Evolutionary conservation across 2,888 invertebrate species (phyloP).

Genomic region (Argyra leucocephala): DNA sequence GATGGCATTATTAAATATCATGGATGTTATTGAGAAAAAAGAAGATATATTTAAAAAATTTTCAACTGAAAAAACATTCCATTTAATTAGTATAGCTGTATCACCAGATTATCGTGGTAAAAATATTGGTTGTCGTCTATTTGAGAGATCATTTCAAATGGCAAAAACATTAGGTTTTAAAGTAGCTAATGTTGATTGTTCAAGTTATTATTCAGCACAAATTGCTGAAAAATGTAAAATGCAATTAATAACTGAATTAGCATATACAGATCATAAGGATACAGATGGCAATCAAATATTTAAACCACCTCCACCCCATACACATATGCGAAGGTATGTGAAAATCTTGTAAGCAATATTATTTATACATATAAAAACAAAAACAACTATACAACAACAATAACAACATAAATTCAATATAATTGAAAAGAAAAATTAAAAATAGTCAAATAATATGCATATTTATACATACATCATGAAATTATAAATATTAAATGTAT

Average conservation of each 20-base stretch:
- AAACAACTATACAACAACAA: too few species aligned
- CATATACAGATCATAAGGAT: constrained; percentile 22
- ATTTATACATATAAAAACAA: too few species aligned
- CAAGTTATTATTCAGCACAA: constrained; percentile 22
- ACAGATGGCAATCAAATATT: constrained; percentile 21
- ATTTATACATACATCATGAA: too few species aligned
- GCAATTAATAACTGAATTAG: constrained; percentile 19
- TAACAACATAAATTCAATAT: too few species aligned
- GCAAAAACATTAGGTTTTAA: constrained; percentile 20
- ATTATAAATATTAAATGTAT: too few species aligned
- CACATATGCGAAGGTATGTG: constrained; percentile 22
- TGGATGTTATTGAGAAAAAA: constrained; percentile 17
- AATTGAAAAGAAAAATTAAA: too few species aligned
- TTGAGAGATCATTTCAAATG: constrained; percentile 19
- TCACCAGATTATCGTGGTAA: constrained; percentile 20
- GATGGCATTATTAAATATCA: constrained; percentile 11
- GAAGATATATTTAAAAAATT: constrained; percentile 21
- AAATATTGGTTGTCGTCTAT: constrained; percentile 22
- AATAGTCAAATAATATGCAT: too few species aligned
- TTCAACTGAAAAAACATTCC: constrained; percentile 20
- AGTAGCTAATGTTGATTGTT: constrained; percentile 22
- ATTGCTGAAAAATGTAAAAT: constrained; percentile 22
- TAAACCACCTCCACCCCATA: constrained; percentile 21
- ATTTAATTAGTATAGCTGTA: constrained; percentile 21
- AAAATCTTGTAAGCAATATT: constrained; percentile 20